Conservation (phyloP, 2,797 vertebrate species). For the Hippopotamyrus pictus region DNA sequence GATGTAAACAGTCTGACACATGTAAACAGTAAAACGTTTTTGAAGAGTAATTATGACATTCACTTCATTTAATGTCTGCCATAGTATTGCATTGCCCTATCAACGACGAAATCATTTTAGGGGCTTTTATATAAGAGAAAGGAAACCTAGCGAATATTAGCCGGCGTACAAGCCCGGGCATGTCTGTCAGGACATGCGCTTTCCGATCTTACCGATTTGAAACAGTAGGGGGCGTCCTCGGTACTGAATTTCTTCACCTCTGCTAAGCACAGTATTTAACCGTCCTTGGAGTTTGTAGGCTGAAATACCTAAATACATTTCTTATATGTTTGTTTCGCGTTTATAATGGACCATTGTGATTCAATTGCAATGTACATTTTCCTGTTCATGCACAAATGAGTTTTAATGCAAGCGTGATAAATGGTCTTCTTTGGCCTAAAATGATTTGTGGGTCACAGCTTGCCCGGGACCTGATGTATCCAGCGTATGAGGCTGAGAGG, state of each 20-base stretch:
- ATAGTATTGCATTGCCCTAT: not conserved
- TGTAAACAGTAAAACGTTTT: not conserved
- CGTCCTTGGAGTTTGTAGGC: not conserved
- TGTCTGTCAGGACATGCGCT: not conserved
- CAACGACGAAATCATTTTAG: not conserved
- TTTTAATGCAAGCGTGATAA: not conserved
- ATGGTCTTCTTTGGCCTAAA: not conserved
- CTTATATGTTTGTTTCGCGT: not conserved
- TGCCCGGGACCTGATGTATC: constrained; percentile 52
- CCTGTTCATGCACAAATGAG: not conserved
- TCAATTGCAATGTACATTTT: not conserved
- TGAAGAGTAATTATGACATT: not conserved
- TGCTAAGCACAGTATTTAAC: not conserved
- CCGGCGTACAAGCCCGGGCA: constrained; percentile 42
- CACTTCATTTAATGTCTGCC: not conserved
- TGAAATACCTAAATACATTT: not conserved
- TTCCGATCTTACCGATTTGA: not conserved
- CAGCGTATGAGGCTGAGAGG: constrained; percentile 39
- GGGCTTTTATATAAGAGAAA: not conserved
- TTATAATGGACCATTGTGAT: not conserved
- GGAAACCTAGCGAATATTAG: not conserved
- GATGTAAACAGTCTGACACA: not conserved
- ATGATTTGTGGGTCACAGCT: constrained; percentile 29
- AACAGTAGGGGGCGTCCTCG: constrained; percentile 37
- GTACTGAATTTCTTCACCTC: not conserved